Conservation (phyloP, 2,113 vertebrate genomes). For the Melanerpes aurifrons region DNA sequence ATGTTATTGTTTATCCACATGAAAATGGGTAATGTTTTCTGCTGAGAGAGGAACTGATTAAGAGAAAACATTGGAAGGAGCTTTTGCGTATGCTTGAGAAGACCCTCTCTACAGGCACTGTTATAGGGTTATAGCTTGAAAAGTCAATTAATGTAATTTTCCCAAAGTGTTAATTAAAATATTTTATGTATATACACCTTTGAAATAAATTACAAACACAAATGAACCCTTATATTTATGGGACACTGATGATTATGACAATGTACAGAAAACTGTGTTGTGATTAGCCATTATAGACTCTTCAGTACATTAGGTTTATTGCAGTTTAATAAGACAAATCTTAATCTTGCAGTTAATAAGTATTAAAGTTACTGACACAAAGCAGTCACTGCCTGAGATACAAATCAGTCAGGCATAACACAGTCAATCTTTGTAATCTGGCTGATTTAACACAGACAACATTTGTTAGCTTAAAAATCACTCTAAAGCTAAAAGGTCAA, state of each 20-base stretch:
- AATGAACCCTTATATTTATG: background rate
- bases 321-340: conserved; percentile 40
- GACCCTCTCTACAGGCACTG: background rate
- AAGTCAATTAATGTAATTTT: background rate
- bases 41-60: background rate
- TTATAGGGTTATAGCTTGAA: background rate
- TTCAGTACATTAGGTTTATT: conserved; percentile 35
- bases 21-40: background rate
- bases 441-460: background rate
- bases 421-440: background rate
- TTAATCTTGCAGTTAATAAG: conserved; percentile 34
- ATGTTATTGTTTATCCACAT: background rate
- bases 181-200: background rate
- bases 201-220: background rate
- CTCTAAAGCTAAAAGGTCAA: background rate
- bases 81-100: background rate
- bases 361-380: conserved; percentile 2
- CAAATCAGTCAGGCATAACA: background rate
- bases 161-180: background rate
- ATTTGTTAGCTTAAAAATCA: conserved; percentile 17
- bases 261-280: background rate
- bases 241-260: background rate
- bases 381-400: background rate
- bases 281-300: background rate
- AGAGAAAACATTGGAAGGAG: background rate